Evolutionary conservation across 2,888 invertebrate species (phyloP), one percentile per base, ranked within the genome.

Genomic region (Trissolcus japonicus): DNA sequence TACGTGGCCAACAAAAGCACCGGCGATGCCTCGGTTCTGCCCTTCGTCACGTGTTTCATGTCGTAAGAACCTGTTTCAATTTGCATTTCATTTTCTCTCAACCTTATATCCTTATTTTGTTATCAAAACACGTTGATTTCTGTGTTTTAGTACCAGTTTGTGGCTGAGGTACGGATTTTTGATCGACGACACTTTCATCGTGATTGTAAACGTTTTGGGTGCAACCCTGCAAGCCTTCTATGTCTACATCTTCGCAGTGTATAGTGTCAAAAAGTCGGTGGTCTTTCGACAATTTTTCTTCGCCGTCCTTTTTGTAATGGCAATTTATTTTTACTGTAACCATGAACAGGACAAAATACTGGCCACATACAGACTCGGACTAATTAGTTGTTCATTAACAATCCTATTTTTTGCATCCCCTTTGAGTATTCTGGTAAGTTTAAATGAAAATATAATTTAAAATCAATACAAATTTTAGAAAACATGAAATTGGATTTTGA

Each of bases 331-430:
- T n/a, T 94, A 93, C 86, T 90, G 92, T 61, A 89, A 90, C 79
- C 89, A 90, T 67, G 92, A 93, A 84, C 88, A 90, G 3, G 91
- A 93, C 82, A 86, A 87, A 67, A 87, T 88, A 25, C 73, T 91
- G 72, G 92, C 93, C 19, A 90, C 92, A 80, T 89, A 89, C 76
- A 89, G 92, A 82, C 90, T 95, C 82, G 96, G 96, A 59, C 86
- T 93, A 43, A 85, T 93, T 57, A 94, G 95, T 82, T 94, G 95
- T 88, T 87, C 92, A 25, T 91, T 96, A 56, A 95, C 96, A 0
- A 92, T 96, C 60, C 84, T 95, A 76, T 95, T 95, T 83, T 94
- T 96, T 86, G 95, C 94, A 19, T 94, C 96, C 11, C 97, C 96
- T 4, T 91, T 97, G 81, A 93, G 94, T 61, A 94, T 94, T 86